Evolutionary conservation across 2,113 vertebrate genomes (phyloP), one percentile per base, ranked within the genome.

Genomic region (Chascanopsetta lugubris): DNA sequence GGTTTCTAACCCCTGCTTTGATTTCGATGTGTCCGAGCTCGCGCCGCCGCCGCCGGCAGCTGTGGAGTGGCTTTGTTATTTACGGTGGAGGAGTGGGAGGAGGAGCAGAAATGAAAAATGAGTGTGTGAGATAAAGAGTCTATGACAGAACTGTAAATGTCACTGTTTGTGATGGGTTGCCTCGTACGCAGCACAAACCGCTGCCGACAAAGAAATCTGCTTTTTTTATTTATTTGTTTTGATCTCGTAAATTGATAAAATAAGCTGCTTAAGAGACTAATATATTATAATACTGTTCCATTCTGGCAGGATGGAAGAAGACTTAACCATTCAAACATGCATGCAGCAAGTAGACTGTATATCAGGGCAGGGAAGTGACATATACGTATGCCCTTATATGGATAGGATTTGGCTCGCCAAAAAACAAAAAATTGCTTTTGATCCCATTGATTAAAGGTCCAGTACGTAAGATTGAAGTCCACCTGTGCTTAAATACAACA

Each of bases 61-160:
- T n/a, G 72, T 50, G 32, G 65, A 60, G 22, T 25, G 17, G 61
- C 62, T 75, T 79, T 69, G 66, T 75, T 71, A 61, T 74, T 68
- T 62, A 29, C 61, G 30, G 56, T 15, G 34, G 80, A 65, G 61
- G 64, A 63, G 69, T 47, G 45, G 64, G 69, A 75, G 71, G 70
- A 73, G 70, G 75, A 72, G 56, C 21, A 60, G 64, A 2, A 25
- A 55, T 58, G 27, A 34, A 32, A 60, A 65, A 62, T 53, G 18
- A 17, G 15, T 40, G 43, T 2, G 12, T 7, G 71, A 71, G 70
- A 75, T 72, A 60, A 77, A 73, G 65, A 71, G 61, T 63, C 63
- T 60, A 70, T 76, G 61, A 74, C 61, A 74, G 57, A 75, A 51
- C 69, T 80, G 59, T 76, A 66, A 76, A 72, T 71, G 71, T 54